Percentiles rank a stretch among this genome's conserved stretches.
phyloP scores from a whole-genome alignment of 2,113 vertebrate genomes.

The Symphodus melops region DNA sequence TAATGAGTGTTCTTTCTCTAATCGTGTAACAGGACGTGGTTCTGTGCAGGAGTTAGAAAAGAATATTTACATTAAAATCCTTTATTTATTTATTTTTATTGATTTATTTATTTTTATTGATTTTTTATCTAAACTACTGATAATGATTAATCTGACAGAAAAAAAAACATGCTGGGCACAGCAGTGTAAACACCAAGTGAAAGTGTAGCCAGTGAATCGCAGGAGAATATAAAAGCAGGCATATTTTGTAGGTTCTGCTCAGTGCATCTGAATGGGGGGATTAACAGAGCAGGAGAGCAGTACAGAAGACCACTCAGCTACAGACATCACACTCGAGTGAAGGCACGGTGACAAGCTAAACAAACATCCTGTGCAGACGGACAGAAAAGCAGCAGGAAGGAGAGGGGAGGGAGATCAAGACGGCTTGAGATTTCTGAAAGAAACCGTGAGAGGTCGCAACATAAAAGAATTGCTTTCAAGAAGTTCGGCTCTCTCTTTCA shows the following conservation, averaged over 20 bases:
- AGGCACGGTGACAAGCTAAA: constrained; percentile 71
- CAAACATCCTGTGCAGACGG: constrained; percentile 72
- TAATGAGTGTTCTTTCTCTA: not conserved
- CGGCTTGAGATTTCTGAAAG: constrained; percentile 5
- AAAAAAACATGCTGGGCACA: not conserved
- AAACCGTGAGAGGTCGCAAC: not conserved
- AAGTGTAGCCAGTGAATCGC: not conserved
- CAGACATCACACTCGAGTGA: constrained; percentile 58
- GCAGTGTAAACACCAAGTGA: constrained; percentile 5
- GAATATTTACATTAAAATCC: not conserved
- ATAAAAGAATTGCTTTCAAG: constrained; percentile 16
- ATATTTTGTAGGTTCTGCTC: constrained; percentile 46
- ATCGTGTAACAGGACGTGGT: not conserved
- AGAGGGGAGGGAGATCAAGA: constrained; percentile 37
- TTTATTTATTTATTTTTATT: not conserved
- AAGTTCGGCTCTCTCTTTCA: not conserved
- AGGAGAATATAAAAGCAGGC: constrained; percentile 19
- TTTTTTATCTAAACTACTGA: too few relatives aligned
- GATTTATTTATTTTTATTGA: too few relatives aligned
- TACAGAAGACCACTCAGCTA: constrained; percentile 52
- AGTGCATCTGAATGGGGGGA: constrained; percentile 57
- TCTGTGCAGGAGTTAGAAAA: not conserved
- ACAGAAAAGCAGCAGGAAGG: constrained; percentile 43
- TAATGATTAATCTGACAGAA: not conserved
- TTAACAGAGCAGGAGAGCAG: constrained; percentile 54